phyloP scores from a whole-genome alignment of 2,888 invertebrate species.

The Sinhomidia bicolor region DNA sequence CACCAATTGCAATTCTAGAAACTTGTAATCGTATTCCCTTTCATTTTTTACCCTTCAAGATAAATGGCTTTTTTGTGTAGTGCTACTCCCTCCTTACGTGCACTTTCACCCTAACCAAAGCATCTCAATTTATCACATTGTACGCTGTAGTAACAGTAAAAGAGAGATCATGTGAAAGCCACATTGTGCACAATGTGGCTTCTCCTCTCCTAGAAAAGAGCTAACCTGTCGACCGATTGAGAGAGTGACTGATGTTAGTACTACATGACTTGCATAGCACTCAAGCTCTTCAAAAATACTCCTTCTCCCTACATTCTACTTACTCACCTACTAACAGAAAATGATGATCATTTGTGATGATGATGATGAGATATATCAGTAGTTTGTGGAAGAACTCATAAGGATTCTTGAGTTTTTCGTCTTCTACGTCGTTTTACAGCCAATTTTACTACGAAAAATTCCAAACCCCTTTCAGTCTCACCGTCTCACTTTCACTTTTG shows the following conservation, averaged over 20 bases:
- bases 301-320: too few species aligned
- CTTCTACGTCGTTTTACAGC: too few species aligned
- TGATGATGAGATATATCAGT: too few species aligned
- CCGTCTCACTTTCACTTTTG: too few species aligned
- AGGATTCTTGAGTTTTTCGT: too few species aligned
- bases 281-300: too few species aligned
- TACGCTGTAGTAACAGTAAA: background rate
- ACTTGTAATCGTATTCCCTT: background rate
- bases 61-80: slow-evolving; percentile 36
- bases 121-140: slow-evolving; percentile 31
- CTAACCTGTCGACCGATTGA: slow-evolving; percentile 1
- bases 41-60: slow-evolving; percentile 4
- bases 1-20: background rate
- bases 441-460: too few species aligned
- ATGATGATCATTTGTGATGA: background rate
- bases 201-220: background rate
- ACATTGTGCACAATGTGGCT: background rate
- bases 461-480: too few species aligned
- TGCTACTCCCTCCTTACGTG: background rate
- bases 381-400: too few species aligned
- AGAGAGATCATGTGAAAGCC: background rate
- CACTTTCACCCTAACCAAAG: slow-evolving; percentile 15
- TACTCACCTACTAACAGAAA: background rate
- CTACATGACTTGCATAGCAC: background rate
- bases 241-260: slow-evolving; percentile 7